phyloP scores from a whole-genome alignment of 2,113 vertebrate species.

The Gadus chalcogrammus region DNA sequence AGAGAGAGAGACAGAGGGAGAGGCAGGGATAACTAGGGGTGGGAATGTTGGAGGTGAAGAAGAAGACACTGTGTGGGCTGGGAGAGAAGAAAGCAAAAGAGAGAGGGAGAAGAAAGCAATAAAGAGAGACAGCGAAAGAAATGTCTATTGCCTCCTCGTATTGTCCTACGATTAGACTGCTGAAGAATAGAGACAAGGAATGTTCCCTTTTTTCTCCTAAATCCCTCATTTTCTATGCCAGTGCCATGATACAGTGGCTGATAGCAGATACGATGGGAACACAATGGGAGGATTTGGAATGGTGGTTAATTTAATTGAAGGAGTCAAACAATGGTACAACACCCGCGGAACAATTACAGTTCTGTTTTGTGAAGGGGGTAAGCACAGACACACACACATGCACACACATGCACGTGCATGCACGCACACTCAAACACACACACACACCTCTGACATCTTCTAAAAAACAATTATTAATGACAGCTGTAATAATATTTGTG shows the following conservation, averaged over 20 bases:
- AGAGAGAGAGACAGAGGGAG: constrained; percentile 58
- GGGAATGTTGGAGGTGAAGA: too few relatives aligned
- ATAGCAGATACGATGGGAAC: constrained; percentile 56
- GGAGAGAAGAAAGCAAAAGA: too few relatives aligned
- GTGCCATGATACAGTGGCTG: constrained; percentile 65
- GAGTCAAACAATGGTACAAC: constrained; percentile 65
- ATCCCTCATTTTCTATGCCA: constrained; percentile 40
- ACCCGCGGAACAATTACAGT: constrained; percentile 59
- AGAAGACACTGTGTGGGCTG: too few relatives aligned
- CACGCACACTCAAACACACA: constrained; percentile 15
- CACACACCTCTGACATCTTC: too few relatives aligned
- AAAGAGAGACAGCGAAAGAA: constrained; percentile 36
- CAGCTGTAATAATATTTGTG: too few relatives aligned
- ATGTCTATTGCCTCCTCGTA: constrained; percentile 45
- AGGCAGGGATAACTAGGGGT: constrained; percentile 14
- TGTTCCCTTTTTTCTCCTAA: constrained; percentile 25
- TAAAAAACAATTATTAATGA: too few relatives aligned
- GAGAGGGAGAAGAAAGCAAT: constrained; percentile 47
- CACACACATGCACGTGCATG: constrained; percentile 22
- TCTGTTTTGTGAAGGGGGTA: constrained; percentile 34
- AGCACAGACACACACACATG: not conserved
- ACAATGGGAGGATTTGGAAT: constrained; percentile 73
- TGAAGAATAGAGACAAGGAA: constrained; percentile 41
- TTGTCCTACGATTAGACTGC: constrained; percentile 62
- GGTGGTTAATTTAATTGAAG: constrained; percentile 75